Evolutionary conservation across 1,140 invertebrate genomes (phyloP), one percentile per base, ranked within the genome.

Genomic region (Branchinecta lynchi): DNA sequence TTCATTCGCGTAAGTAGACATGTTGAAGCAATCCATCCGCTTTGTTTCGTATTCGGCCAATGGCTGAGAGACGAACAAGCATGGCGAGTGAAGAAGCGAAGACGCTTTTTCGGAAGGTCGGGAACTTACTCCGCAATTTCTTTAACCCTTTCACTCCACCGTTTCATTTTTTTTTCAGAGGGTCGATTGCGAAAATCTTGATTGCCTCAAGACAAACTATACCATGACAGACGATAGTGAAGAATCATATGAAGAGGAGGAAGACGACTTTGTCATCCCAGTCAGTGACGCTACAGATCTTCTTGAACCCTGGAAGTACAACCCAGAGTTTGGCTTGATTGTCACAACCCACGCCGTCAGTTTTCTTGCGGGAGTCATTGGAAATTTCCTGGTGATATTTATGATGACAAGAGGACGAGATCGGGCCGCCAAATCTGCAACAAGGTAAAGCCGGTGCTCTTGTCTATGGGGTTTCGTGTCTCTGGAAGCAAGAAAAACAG

Each of bases 261-360:
- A 60, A 60, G 51, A 60, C 51, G 51, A 60, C 1, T 60, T 60
- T 60, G 51, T 60, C 17, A 20, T 60, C 6, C 51, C 17, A 21
- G 70, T 75, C n/a, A 67, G 72, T 0, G 71, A 74, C n/a, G 73
- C 75, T 0, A 73, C 73, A 71, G 76, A 77, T 46, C 76, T 77
- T 75, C 70, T 76, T 43, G 73, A 74, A 68, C 76, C 76, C 7
- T 73, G 72, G 72, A 70, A 71, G 7, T 74, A 71, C 69, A 77
- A 76, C 68, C 71, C 73, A 51, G 71, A 72, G 45, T 75, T 76
- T 69, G 43, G 75, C 60, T 74, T 74, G n/a, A 76, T 76, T 45
- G 72, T 76, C 65, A 71, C 73, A 44, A 77, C 76, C 17, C 75
- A 77, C 67, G 72, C 75, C 45, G 66, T 77, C 46, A 77, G 75